These are phyloP conservation scores for Gavia stellata DNA, from an alignment of 2,113 vertebrate species.

Conservation along the genomic window DNA sequence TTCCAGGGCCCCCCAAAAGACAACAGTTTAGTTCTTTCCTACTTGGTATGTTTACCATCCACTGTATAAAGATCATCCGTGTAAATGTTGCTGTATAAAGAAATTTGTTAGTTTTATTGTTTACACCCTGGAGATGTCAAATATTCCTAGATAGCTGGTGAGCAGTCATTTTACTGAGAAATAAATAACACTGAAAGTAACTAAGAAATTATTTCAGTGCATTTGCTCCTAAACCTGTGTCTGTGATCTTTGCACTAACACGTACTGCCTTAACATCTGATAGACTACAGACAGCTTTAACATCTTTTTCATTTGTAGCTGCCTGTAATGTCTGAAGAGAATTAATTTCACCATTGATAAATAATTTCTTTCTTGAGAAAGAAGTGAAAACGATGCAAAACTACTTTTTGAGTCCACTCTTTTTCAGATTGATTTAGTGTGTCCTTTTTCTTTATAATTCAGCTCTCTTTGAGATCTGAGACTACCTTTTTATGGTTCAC, in stretches of 20 bases:
- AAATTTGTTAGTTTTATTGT: not conserved
- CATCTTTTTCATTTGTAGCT: not conserved
- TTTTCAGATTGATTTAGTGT: not conserved
- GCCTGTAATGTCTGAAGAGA: not conserved
- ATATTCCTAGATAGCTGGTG: not conserved
- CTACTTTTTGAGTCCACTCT: not conserved
- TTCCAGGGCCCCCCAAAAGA: not conserved
- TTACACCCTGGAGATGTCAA: not conserved
- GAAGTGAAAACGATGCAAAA: not conserved
- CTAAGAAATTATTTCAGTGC: not conserved
- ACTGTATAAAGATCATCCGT: not conserved
- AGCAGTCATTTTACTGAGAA: not conserved
- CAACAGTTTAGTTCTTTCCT: not conserved
- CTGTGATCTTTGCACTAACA: not conserved
- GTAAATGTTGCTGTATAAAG: not conserved
- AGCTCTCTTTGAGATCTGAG: slow-evolving; percentile 22
- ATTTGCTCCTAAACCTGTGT: not conserved
- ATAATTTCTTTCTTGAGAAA: not conserved
- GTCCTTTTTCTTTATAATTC: not conserved
- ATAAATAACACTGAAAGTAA: not conserved
- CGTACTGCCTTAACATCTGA: not conserved
- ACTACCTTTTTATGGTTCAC: slow-evolving; percentile 71
- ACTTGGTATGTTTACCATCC: not conserved
- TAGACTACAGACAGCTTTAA: not conserved
- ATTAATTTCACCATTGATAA: not conserved